A percentile compares a stretch with the other conserved stretches of the same genome.
Conservation (phyloP, 2,888 invertebrate genomes). For the Lysandra coridon region DNA sequence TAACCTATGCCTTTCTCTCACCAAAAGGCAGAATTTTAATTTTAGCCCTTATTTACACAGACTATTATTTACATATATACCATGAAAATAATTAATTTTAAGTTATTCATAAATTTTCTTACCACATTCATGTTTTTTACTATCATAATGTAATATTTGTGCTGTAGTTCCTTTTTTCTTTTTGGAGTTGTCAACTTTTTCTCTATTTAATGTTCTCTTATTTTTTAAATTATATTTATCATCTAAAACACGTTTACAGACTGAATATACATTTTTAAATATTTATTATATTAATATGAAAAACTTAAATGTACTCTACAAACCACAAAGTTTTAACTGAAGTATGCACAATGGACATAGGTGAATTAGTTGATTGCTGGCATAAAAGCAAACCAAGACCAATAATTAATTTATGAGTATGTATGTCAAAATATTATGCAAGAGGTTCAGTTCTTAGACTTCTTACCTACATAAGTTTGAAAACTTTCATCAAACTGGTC, state of each 20-base stretch:
- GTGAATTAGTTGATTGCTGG: no score
- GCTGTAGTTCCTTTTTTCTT: background rate
- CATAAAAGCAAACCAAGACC: no score
- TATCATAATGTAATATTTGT: background rate
- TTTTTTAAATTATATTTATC: background rate
- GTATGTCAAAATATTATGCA: background rate
- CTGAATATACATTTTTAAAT: background rate
- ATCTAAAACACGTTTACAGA: background rate
- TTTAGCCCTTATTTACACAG: no score
- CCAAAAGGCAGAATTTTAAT: no score
- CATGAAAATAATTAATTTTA: no score
- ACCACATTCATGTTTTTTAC: constrained; percentile 12
- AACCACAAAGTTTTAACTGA: no score
- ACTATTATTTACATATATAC: no score
- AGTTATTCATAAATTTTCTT: background rate
- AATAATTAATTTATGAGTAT: no score
- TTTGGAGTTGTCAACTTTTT: background rate
- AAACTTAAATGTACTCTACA: no score
- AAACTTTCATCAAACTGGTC: background rate
- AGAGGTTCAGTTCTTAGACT: background rate
- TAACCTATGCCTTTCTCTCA: no score
- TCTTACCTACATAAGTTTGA: background rate
- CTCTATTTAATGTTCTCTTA: background rate
- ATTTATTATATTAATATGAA: no score
- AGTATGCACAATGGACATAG: no score